Evolutionary conservation across 2,888 invertebrate genomes (phyloP).

Genomic region (Poecilus cupreus): DNA sequence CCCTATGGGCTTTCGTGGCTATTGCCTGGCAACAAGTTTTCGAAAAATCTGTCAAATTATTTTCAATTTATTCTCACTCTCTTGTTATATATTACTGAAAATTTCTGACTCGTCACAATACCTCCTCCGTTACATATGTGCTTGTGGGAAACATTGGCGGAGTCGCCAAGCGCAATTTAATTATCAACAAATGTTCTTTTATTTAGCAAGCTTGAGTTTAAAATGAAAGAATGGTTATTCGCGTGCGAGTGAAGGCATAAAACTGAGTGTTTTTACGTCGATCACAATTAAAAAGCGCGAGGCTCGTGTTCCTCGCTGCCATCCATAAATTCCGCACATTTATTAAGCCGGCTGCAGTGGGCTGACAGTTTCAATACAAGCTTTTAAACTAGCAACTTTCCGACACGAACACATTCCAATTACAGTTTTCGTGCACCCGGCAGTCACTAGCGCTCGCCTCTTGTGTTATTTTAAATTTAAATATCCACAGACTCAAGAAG

Average conservation of each 20-base stretch:
- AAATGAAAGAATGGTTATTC: not conserved
- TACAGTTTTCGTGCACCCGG: not conserved
- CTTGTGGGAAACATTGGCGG: no score
- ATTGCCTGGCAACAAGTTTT: no score
- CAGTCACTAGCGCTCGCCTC: not conserved
- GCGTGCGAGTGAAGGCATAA: not conserved
- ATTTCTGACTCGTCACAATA: no score
- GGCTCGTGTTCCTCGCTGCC: not conserved
- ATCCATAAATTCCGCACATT: slow-evolving; percentile 7
- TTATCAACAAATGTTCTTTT: no score
- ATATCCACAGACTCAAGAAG: not conserved
- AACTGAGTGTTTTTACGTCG: not conserved
- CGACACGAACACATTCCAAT: slow-evolving; percentile 8
- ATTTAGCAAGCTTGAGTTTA: no score
- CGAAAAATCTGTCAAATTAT: no score
- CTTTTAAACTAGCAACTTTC: not conserved
- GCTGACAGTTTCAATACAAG: slow-evolving; percentile 17
- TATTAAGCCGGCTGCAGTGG: not conserved
- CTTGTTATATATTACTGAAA: no score
- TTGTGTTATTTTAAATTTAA: slow-evolving; percentile 39
- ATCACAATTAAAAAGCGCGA: not conserved
- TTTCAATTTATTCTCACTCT: no score
- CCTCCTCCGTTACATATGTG: no score
- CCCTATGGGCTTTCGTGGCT: no score
- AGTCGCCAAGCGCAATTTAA: no score